These are phyloP conservation scores for Heliothis virescens DNA, from an alignment of 1,140 invertebrate species.

Conservation along the genomic window DNA sequence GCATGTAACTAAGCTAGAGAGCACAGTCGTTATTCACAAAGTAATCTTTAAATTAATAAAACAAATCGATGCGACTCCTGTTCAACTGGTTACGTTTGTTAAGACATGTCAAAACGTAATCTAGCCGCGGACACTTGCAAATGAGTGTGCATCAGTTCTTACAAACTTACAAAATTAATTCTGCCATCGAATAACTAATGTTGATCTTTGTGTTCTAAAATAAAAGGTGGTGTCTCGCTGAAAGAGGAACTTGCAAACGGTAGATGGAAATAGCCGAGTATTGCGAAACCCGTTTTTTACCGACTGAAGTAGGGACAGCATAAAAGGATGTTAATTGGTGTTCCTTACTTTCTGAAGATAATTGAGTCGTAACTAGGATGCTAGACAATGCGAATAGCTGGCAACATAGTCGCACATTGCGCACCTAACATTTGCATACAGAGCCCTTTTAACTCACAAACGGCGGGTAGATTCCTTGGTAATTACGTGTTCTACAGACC, in stretches of 20 bases:
- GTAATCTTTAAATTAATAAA: constrained; percentile 63
- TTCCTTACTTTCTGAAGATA: constrained; percentile 63
- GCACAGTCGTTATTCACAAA: constrained; percentile 38
- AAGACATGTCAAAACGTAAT: constrained; percentile 63
- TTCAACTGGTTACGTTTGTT: constrained; percentile 61
- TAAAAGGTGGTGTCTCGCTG: constrained; percentile 31
- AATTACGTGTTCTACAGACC: constrained; percentile 59
- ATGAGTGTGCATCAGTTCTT: constrained; percentile 63
- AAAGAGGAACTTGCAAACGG: constrained; percentile 42
- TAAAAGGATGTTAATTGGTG: constrained; percentile 73
- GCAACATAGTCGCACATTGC: constrained; percentile 59
- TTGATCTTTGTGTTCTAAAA: constrained; percentile 30
- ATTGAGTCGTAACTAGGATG: constrained; percentile 67
- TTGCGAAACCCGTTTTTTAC: constrained; percentile 52
- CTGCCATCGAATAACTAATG: constrained; percentile 27
- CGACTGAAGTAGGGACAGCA: constrained; percentile 54
- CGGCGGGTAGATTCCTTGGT: constrained; percentile 51
- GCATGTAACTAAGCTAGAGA: constrained; percentile 30
- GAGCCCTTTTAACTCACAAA: constrained; percentile 56
- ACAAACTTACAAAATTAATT: constrained; percentile 48
- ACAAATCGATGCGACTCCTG: constrained; percentile 56
- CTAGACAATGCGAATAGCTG: constrained; percentile 65
- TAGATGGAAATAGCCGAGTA: constrained; percentile 45
- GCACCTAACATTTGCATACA: constrained; percentile 62
- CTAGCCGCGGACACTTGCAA: constrained; percentile 65